phyloP scores from a whole-genome alignment of 2,797 vertebrate species.

The Emys orbicularis region DNA sequence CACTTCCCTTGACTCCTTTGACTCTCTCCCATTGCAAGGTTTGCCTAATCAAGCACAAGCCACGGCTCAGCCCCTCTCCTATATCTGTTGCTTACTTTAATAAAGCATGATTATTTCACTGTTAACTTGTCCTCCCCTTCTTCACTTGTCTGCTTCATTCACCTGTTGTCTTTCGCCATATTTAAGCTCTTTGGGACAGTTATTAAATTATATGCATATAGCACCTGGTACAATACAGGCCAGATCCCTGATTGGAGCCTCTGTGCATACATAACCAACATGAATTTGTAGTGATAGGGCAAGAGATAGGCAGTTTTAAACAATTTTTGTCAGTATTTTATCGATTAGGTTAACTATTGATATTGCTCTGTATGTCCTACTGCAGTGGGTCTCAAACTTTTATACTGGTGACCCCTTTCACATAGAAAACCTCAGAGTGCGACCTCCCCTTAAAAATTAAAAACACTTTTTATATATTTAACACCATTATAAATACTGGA shows the following conservation, averaged over 20 bases:
- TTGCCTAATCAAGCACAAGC: background rate
- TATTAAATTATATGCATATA: background rate
- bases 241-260: background rate
- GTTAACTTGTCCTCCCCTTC: background rate
- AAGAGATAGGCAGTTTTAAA: background rate
- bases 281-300: background rate
- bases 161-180: background rate
- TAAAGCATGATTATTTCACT: background rate
- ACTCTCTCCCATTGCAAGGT: background rate
- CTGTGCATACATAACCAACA: background rate
- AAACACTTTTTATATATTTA: no score
- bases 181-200: background rate
- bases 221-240: background rate
- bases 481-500: no score
- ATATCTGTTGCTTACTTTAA: background rate
- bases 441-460: no score
- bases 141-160: background rate
- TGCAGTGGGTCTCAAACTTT: no score
- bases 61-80: background rate
- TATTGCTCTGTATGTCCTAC: background rate
- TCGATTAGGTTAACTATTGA: background rate
- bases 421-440: no score
- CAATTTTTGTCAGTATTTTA: background rate
- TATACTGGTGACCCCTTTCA: no score
- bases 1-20: background rate